Evolutionary conservation across 2,888 invertebrate genomes (phyloP), one percentile per base, ranked within the genome.

Genomic region (Poecilobothrus nobilitatus): DNA sequence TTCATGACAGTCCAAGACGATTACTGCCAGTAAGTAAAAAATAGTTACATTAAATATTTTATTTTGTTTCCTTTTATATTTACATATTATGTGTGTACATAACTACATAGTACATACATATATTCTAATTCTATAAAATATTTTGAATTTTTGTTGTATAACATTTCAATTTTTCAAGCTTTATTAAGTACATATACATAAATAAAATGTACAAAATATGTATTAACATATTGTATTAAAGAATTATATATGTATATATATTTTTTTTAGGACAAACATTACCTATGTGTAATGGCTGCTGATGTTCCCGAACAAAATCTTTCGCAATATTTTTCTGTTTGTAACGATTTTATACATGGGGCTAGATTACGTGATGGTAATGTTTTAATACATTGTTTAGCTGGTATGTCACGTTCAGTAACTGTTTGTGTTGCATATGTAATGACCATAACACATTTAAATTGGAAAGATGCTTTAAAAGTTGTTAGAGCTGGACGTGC

Each of bases 401-500:
- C 97, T 22, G 97, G 97, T 41, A 95, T 97, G 90, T 97, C 97
- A 1, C 88, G 97, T 27, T 96, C 96, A 77, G 97, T 97, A 73
- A 96, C 97, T 0, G 92, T 97, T 68, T 93, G 94, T 0, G 94
- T 95, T 8, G 97, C 97, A 63, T 97, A 97, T 83, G 91, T 97
- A 73, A 97, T 97, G 96, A 91, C 94, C 65, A 93, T 92, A 71
- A 95, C 97, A 37, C 85, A 89, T 71, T 86, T 97, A 66, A 90
- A 87, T 69, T 96, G 95, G 94, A 91, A 94, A 75, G 96, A 97
- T 77, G 91, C 95, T 1, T 83, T 97, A 71, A 95, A 96, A 83
- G 94, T 95, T 71, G 94, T 97, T 67, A 87, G 95, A 71, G 94
- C 94, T 0, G 95, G 95, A 62, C 87, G 97, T 70, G 89, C 91